Base-by-base conservation (phyloP, 2,888 invertebrate species). In the Drepana falcataria region DNA sequence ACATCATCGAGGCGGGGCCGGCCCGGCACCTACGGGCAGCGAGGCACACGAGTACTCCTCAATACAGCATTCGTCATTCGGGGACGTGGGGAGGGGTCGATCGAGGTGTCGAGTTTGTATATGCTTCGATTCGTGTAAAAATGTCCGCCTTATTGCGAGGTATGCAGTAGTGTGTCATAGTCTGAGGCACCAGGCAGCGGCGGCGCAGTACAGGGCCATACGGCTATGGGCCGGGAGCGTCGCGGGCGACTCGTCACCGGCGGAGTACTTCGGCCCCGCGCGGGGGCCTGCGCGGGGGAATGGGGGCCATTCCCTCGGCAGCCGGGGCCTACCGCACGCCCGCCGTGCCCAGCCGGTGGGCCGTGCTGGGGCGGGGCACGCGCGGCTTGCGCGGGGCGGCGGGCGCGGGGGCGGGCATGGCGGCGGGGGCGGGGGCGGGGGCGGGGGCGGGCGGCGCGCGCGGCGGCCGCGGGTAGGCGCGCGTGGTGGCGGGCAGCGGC, bases 401-500 rank as follows among this genome's bases (percentile, higher is more conserved):
- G 7, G 44, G 9, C 44, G 6, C 2, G 40, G 53, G 55, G 53
- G 59, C 54, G 54, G 49, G 55, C 7, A 48, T 52, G 37, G 51
- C 52, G 9, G 58, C 2, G 67, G 35, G 48, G 54, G 59, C 35
- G 58, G 62, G 52, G 59, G 67, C 41, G 54, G 55, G n/a, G 4
- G 37, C 37, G 55, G 64, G 48, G 66, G 59, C 41, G 53, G 63
- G 49, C 54, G 49, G 55, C 51, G 94, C 51, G 95, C 93, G 0
- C 90, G 86, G 0, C 95, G 95, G 48, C 93, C 93, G 40, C 61
- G 93, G 93, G 84, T 96, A 96, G 69, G 94, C 93, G 66, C 95
- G 89, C 0, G 96, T 96, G 55, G 96, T 96, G 72, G 95, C 81
- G 53, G 94, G 93, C 48, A 96, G 95, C 92, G 95, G 93, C 72